Conservation (phyloP, 2,888 invertebrate species). For the Dasypogon diadema region DNA sequence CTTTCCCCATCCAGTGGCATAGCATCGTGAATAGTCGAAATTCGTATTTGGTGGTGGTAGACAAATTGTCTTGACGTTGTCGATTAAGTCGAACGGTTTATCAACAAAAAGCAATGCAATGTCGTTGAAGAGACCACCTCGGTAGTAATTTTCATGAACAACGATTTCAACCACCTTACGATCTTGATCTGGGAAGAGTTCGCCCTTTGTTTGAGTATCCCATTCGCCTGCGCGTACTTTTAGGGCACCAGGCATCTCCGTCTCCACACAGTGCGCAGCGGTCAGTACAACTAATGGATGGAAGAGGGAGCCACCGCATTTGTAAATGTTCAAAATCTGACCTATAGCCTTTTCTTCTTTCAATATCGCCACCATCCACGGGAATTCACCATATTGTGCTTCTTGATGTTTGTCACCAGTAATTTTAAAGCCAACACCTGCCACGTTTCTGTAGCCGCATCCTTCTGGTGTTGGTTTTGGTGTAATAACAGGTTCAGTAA, state of each 20-base stretch:
- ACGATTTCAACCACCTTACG: slow-evolving; percentile 69
- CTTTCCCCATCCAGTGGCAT: slow-evolving; percentile 63
- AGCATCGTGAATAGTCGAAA: slow-evolving; percentile 64
- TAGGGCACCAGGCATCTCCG: slow-evolving; percentile 60
- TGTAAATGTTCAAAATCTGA: slow-evolving; percentile 70
- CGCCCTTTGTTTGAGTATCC: slow-evolving; percentile 79
- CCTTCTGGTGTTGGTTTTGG: slow-evolving; percentile 63
- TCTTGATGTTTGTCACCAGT: slow-evolving; percentile 58
- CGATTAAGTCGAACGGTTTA: slow-evolving; percentile 72
- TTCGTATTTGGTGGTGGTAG: slow-evolving; percentile 70
- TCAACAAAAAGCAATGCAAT: slow-evolving; percentile 77
- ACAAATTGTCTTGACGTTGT: slow-evolving; percentile 79
- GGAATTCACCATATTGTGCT: slow-evolving; percentile 80
- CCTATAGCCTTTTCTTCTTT: slow-evolving; percentile 66
- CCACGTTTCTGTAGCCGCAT: slow-evolving; percentile 79
- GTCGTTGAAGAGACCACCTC: slow-evolving; percentile 78
- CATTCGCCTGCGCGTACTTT: slow-evolving; percentile 80
- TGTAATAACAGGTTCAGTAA: too few relatives aligned
- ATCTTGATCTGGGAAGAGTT: slow-evolving; percentile 78
- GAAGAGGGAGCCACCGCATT: slow-evolving; percentile 85
- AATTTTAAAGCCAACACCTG: slow-evolving; percentile 80
- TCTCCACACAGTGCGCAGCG: slow-evolving; percentile 77
- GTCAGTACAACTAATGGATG: slow-evolving; percentile 80
- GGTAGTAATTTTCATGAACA: slow-evolving; percentile 70
- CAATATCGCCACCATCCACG: slow-evolving; percentile 81